A percentile compares a stretch with the other conserved stretches of the same genome.
These are phyloP conservation scores for Lucilia sericata DNA, from an alignment of 1,140 invertebrate species.

Conservation along the genomic window DNA sequence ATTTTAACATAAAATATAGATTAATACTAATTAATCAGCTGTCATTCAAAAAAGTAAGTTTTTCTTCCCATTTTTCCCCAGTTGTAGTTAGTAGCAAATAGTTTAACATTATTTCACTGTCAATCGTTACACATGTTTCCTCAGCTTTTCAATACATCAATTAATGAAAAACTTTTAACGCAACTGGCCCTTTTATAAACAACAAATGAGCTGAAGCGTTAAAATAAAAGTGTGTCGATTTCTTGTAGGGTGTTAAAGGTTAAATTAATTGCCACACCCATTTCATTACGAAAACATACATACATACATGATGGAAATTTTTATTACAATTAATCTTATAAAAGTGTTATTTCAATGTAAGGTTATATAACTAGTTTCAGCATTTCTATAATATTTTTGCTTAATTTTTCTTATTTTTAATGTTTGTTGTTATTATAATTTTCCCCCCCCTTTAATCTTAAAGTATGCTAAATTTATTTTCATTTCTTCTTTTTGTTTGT, in stretches of 20 bases:
- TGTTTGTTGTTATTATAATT: not conserved
- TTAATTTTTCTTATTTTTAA: not conserved
- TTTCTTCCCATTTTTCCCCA: not conserved
- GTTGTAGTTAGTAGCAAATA: no score
- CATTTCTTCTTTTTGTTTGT: not conserved
- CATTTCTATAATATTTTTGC: not conserved
- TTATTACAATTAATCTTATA: not conserved
- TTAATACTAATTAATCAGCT: constrained; percentile 28
- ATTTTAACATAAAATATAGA: not conserved
- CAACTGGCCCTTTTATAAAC: not conserved
- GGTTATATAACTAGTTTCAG: not conserved
- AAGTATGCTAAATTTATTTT: not conserved
- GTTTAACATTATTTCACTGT: not conserved
- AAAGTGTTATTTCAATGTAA: not conserved
- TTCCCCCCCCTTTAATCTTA: constrained; percentile 12
- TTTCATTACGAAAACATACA: not conserved
- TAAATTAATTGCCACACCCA: constrained; percentile 40
- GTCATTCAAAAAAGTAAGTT: not conserved
- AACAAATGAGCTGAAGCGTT: not conserved
- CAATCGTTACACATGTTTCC: not conserved
- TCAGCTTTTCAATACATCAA: not conserved
- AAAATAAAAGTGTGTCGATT: not conserved
- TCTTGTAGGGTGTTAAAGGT: not conserved
- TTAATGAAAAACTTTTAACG: not conserved
- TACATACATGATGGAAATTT: not conserved